Evolutionary conservation across 2,888 invertebrate species (phyloP).

Genomic region (Drosophila pseudotalamancana): DNA sequence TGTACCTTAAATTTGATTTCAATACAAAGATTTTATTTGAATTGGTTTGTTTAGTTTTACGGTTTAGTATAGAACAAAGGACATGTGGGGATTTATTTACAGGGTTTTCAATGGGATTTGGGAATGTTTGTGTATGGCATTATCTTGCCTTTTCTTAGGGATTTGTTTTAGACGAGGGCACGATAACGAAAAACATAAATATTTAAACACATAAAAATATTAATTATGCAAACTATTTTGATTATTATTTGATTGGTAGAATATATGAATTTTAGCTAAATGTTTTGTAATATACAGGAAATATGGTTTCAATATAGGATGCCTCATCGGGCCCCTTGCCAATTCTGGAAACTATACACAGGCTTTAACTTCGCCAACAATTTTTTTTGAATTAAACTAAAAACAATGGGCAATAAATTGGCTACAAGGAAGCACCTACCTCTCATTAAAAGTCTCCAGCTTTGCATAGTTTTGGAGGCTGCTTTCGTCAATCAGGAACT

Average conservation of each 20-base stretch:
- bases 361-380: constrained; percentile 26
- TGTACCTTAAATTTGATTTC: constrained; percentile 29
- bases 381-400: constrained; percentile 30
- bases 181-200: constrained; percentile 81
- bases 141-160: constrained; percentile 62
- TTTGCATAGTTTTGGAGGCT: constrained; percentile 99
- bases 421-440: constrained; percentile 87
- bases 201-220: constrained; percentile 78
- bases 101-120: constrained; percentile 64
- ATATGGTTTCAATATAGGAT: constrained; percentile 28
- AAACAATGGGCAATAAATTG: constrained; percentile 36
- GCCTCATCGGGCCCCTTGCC: constrained; percentile 44
- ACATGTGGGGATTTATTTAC: constrained; percentile 75
- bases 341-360: constrained; percentile 63
- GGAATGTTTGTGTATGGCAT: constrained; percentile 50
- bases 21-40: constrained; percentile 39
- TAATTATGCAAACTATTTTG: constrained; percentile 81
- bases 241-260: constrained; percentile 61
- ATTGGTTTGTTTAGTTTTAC: constrained; percentile 49
- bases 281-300: constrained; percentile 58
- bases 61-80: constrained; percentile 77
- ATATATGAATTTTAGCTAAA: constrained; percentile 60
- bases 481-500: constrained; percentile 98
- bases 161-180: constrained; percentile 83
- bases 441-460: constrained; percentile 98